Evolutionary conservation across 64 coral and sea anemone genomes (phyloP).

Genomic region (Astreopora myriophthalma): DNA sequence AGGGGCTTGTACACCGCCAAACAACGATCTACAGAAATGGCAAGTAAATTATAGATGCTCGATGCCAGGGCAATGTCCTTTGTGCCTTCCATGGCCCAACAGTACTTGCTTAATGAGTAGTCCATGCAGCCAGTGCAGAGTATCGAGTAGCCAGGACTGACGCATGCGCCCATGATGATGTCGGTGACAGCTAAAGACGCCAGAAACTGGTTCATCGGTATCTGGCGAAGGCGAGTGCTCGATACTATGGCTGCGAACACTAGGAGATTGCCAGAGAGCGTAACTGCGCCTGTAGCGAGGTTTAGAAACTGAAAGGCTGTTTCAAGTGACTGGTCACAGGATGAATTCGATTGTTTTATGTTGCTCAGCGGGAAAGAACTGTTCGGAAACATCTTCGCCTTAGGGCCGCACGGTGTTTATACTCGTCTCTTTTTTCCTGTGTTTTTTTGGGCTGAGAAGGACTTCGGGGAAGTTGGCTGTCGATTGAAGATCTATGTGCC

Average conservation of each 20-base stretch:
- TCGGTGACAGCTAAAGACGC: slow-evolving; percentile 56
- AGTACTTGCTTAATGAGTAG: slow-evolving; percentile 4
- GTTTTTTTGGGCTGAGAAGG: too few species aligned
- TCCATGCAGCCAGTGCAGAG: slow-evolving; percentile 19
- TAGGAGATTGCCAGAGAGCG: background rate
- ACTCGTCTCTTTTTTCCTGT: too few species aligned
- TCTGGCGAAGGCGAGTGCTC: background rate
- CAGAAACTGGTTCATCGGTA: slow-evolving; percentile 68
- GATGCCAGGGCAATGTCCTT: slow-evolving; percentile 58
- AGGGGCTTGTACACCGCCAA: slow-evolving; percentile 65
- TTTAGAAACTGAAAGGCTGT: background rate
- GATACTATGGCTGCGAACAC: slow-evolving; percentile 4
- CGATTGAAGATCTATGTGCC: too few species aligned
- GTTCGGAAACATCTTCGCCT: background rate
- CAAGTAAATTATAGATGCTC: slow-evolving; percentile 50
- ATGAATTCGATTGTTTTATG: background rate
- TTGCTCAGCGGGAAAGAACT: background rate
- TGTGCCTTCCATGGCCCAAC: slow-evolving; percentile 48
- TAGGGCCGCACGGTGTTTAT: too few species aligned
- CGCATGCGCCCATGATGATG: slow-evolving; percentile 53
- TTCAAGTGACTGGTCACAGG: background rate
- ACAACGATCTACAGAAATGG: slow-evolving; percentile 72
- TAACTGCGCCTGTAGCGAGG: background rate
- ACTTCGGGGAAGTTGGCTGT: background rate
- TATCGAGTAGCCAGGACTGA: slow-evolving; percentile 58